These are phyloP conservation scores for Cheilosia vulpina DNA, from an alignment of 2,888 invertebrate genomes.

Conservation along the genomic window DNA sequence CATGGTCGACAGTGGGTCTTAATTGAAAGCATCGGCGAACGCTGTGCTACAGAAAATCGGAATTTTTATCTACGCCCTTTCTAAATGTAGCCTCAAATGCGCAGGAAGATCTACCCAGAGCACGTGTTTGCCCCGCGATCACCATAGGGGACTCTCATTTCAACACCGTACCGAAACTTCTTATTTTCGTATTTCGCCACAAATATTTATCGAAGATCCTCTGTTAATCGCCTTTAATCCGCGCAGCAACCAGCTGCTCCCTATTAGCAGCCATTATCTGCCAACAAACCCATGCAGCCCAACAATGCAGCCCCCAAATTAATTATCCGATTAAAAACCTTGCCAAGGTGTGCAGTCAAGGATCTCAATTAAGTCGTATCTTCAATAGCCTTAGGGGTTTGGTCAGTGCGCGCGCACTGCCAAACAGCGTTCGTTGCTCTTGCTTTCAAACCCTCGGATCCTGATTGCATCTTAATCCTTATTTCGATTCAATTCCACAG, in stretches of 20 bases:
- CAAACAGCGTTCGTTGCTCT: constrained; percentile 12
- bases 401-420: constrained; percentile 41
- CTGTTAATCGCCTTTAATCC: constrained; percentile 4
- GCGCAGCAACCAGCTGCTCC: constrained; percentile 40
- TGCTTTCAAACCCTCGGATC: constrained; percentile 8
- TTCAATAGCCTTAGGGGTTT: constrained; percentile 24
- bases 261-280: constrained; percentile 67
- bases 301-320: constrained; percentile 53
- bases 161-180: not conserved
- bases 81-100: too few species aligned
- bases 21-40: too few species aligned
- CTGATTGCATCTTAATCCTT: constrained; percentile 43
- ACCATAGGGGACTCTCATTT: not conserved
- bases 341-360: constrained; percentile 62
- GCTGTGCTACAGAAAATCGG: too few species aligned
- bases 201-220: constrained; percentile 21
- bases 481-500: constrained; percentile 32
- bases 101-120: not conserved
- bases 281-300: constrained; percentile 42
- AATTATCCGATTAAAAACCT: constrained; percentile 71
- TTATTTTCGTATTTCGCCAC: not conserved
- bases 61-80: too few species aligned
- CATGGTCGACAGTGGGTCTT: too few species aligned
- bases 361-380: constrained; percentile 56
- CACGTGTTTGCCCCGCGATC: constrained; percentile 5